Evolutionary conservation across 2,888 invertebrate species (phyloP), one percentile per base, ranked within the genome.

Genomic region (Erebia epiphron): DNA sequence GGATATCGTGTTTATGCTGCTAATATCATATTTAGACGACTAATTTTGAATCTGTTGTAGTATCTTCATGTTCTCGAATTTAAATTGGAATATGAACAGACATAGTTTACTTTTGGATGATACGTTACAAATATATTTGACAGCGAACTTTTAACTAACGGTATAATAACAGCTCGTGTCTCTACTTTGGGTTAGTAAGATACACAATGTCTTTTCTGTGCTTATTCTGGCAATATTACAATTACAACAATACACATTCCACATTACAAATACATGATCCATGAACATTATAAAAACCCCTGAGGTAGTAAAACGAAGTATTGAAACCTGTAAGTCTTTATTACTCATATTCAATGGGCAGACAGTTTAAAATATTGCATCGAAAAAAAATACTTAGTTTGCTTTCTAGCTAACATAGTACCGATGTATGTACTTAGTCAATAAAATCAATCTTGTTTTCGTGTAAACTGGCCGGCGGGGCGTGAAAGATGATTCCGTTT

Each of bases 1-100:
- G 90, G 91, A 92, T 89, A 91, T 90, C 86, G 87, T 85, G 86
- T 88, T 89, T 85, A 86, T 85, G 81, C 82, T 80, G 80, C 81
- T 82, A 85, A 88, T 89, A 88, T 89, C 86, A 86, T 84, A 88
- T 88, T 87, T 85, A 84, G 82, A 77, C 69, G 72, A 73, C 73
- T 70, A 70, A 73, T 69, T 71, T 70, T 68, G 67, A 68, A 67
- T 66, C 67, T 21, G 62, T 68, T 68, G 46, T 58, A 67, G 67
- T 58, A 72, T 73, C 71, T 58, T 71, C 62, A 57, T 71, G 54
- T 56, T 58, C 16, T 68, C 57, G 35, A 57, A 70, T 73, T 66
- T 71, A 68, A 54, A 73, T 57, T 63, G 63, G 50, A 67, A 62
- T 61, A 14, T 70, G 65, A 58, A 72, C 67, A 72, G 18, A 63